Evolutionary conservation across 2,888 invertebrate genomes (phyloP).

Genomic region (Acronicta leporina): DNA sequence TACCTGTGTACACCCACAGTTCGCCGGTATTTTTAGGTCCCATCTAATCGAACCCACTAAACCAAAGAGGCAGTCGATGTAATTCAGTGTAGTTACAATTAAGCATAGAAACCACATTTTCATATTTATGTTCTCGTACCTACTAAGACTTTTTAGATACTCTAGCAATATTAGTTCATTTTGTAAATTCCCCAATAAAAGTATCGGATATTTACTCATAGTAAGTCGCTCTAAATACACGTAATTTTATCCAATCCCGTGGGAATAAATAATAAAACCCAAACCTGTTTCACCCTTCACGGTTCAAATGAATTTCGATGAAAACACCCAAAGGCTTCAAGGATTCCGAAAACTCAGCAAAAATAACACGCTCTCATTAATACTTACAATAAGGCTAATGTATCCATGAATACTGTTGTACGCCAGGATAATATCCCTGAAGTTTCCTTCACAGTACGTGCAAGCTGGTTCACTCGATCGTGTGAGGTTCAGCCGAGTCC

Average conservation of each 20-base stretch:
- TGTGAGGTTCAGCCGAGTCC: constrained; percentile 75
- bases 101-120: no score
- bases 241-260: not conserved
- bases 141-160: no score
- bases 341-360: constrained; percentile 1
- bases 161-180: no score
- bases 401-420: constrained; percentile 95
- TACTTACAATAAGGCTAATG: constrained; percentile 93
- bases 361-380: not conserved
- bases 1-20: no score
- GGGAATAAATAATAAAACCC: constrained; percentile 12
- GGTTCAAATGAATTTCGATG: constrained; percentile 4
- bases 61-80: no score
- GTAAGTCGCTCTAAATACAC: not conserved
- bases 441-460: constrained; percentile 89
- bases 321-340: not conserved
- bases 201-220: no score
- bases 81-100: no score
- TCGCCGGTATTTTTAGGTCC: no score
- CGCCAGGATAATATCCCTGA: constrained; percentile 89
- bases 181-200: no score
- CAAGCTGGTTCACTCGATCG: constrained; percentile 72
- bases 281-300: constrained; percentile 7
- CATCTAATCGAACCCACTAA: no score
- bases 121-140: no score